A percentile compares a stretch with the other conserved stretches of the same genome.
phyloP scores from a whole-genome alignment of 1,140 invertebrate genomes.

The Aphaenogaster ashmeadi region DNA sequence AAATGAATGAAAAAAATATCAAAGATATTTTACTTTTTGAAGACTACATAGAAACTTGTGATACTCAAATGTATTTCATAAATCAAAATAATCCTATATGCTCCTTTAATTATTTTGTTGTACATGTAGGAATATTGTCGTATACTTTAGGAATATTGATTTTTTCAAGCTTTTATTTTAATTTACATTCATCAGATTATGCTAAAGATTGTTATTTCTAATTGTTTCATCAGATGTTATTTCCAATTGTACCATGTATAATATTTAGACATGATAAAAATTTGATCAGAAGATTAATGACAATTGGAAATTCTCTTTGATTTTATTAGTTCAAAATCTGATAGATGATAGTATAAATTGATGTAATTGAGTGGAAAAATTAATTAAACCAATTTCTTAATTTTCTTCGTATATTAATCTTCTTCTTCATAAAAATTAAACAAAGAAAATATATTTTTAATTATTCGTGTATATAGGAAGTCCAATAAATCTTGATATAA shows the following conservation, averaged over 20 bases:
- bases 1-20: neutral
- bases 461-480: neutral
- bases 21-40: neutral
- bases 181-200: neutral
- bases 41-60: neutral
- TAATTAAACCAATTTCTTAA: neutral
- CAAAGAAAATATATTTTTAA: neutral
- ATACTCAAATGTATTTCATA: neutral
- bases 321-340: neutral
- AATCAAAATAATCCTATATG: neutral
- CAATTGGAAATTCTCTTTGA: neutral
- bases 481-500: neutral
- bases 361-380: neutral
- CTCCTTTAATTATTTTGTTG: neutral
- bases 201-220: neutral
- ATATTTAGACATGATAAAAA: neutral
- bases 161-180: neutral
- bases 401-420: neutral
- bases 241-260: neutral
- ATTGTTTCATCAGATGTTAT: neutral
- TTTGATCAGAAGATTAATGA: neutral
- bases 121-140: neutral
- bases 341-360: neutral
- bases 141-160: neutral
- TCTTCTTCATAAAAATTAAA: neutral